These are phyloP conservation scores for Peromyscus eremicus DNA, from an alignment of 2,797 vertebrate species.

Conservation along the genomic window DNA sequence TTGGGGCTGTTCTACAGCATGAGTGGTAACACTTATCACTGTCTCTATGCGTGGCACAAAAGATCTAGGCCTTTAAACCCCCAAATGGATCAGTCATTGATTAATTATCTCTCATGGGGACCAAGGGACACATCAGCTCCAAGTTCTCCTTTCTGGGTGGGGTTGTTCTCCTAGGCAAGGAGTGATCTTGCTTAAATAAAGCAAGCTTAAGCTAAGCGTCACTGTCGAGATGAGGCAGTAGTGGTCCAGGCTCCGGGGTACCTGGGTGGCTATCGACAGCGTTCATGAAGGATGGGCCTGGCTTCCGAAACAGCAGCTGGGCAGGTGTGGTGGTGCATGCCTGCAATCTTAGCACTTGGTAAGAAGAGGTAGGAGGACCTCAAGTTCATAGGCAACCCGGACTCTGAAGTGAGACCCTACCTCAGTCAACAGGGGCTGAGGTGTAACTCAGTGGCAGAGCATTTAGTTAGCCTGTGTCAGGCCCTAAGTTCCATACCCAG, in stretches of 20 bases:
- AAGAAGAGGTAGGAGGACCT: background rate
- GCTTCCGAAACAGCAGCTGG: background rate
- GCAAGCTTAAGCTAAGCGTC: background rate
- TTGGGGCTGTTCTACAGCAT: background rate
- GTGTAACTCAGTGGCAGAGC: background rate
- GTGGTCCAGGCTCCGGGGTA: background rate
- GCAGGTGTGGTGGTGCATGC: background rate
- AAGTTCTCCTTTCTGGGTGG: background rate
- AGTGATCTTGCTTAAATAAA: background rate
- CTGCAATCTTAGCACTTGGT: background rate
- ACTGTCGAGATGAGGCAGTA: background rate
- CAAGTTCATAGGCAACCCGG: background rate
- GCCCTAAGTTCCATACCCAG: background rate
- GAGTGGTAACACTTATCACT: background rate
- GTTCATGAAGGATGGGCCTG: background rate
- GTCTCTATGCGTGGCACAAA: background rate
- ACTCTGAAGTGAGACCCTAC: background rate
- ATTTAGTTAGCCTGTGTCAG: background rate
- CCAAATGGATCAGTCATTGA: background rate
- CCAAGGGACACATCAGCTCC: background rate
- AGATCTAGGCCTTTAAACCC: background rate
- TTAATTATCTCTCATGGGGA: background rate
- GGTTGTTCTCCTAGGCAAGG: background rate
- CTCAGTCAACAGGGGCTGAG: background rate
- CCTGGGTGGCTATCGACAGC: background rate